Base-by-base conservation (phyloP, 1,140 invertebrate species). In the Drosophila willistoni region DNA sequence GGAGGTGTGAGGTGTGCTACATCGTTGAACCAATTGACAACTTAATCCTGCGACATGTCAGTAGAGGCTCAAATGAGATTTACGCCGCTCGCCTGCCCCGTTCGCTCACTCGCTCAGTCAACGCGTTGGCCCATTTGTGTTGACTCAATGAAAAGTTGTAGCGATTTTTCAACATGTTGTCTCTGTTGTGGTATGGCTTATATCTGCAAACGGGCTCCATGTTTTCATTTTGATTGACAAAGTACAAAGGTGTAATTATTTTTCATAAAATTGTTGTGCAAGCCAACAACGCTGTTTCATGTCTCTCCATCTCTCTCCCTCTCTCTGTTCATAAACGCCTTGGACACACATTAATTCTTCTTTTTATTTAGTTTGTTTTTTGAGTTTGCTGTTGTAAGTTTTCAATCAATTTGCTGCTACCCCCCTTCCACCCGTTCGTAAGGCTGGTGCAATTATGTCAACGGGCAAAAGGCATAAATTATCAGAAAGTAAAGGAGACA, bases 171-270 rank as follows among this genome's bases (percentile, higher is more conserved):
- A 76, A 60, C 73, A 75, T 79, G 77, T 77, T 71, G 77, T 74
- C 77, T 54, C 76, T 51, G 55, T 55, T 66, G 73, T 65, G 73
- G 65, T 41, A 39, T 74, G 64, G 68, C 75, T 72, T 73, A 77
- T 66, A 39, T 39, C 10, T 39, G 12, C 36, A 12, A 39, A 39
- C 36, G 65, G 64, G 66, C 68, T 25, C 63, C 14, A 22, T 33
- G 79, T 80, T 70, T 68, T 70, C 79, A 57, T 61, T 74, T 83
- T 89, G 84, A 89, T 89, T 89, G 84, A 89, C 84, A 89, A 87
- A 89, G 77, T 89, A 89, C 84, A 89, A 89, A 89, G 81, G 84
- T 90, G 84, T 89, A 89, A 89, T 89, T 89, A 89, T 89, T 89
- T 89, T 89, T 89, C 73, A 89, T 84, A 89, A 89, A 84, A 87